Evolutionary conservation across 2,888 invertebrate species (phyloP), one percentile per base, ranked within the genome.

Genomic region (Mythimna ferrago): DNA sequence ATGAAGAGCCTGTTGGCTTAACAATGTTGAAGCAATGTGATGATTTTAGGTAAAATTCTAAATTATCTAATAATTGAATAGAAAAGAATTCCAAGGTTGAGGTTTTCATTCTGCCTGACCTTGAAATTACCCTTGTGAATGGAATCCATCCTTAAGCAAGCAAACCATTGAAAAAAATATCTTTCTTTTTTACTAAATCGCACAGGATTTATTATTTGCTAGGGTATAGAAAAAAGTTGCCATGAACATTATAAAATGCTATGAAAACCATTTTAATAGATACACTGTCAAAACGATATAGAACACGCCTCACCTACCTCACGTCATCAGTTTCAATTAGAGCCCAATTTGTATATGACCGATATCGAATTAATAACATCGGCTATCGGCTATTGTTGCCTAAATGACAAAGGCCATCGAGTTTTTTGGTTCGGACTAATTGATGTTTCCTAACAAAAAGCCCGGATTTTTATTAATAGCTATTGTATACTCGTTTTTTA

Each of bases 391-490:
- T 14, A 71, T 85, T 85, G 76, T 82, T 54, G 6, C 68, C 57
- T n/a, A 48, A 70, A 64, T 71, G 60, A 71, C 75, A 73, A 74
- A 80, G 5, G 44, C 66, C 21, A 51, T 73, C 58, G 44, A 71
- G 66, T 73, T 77, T 80, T 78, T 73, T 53, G 62, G 9, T 16
- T 64, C 58, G 21, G n/a, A 51, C 54, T 81, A 76, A 83, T 83
- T 81, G 71, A 73, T 78, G 70, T 79, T 66, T 58, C 56, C 56
- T 16, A 57, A 76, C 60, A 72, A 73, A 41, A 65, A 64, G 48
- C 26, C 41, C 21, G 14, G 53, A 10, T 57, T 82, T 72, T 81
- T 62, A 74, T 74, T 66, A 54, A 82, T 78, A 65, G 35, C 69
- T 67, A n/a, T n/a, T n/a, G n/a, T n/a, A n/a, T n/a, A n/a, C n/a